Evolutionary conservation across 2,113 vertebrate species (phyloP), one percentile per base, ranked within the genome.

Genomic region (Callopanchax toddi): DNA sequence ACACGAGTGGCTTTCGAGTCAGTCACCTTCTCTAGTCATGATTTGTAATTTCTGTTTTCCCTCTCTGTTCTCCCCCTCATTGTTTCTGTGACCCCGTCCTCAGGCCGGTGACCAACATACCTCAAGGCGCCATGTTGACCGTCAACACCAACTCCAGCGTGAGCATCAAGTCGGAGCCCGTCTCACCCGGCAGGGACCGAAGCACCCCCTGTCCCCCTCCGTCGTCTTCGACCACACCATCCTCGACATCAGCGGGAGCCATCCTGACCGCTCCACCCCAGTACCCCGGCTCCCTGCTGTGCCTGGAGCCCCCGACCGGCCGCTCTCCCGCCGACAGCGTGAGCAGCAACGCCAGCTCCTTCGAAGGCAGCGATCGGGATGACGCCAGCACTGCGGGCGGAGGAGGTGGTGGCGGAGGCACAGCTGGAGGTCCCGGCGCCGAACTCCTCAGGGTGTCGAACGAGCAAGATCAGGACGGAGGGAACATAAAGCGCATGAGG

Each of bases 111-210:
- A 92, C 92, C 36, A 94, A 95, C 67, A 89, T 98, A 69, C 91
- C 95, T 82, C 96, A 96, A 25, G 92, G 93, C 49, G 87, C 95
- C 81, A 94, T 95, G 71, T 92, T 98, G 89, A 97, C 95, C 0
- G 94, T 98, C 85, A 96, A 95, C 93, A 97, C 95, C 78, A 95
- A 92, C 88, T 92, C 94, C 58, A 86, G 93, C 72, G 91, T 99
- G 89, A 95, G 92, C 93, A 98, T 99, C 92, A 99, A 99, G 87
- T 96, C 95, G 0, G 97, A 99, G 87, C 97, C 97, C 0, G 92
- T 97, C 60, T 98, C 97, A 0, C 97, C 97, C 0, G 96, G 94
- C 71, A 93, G 96, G 1, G 97, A 97, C 13, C 92, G 95, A 65
- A 95, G 90, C 90, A 94, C 96, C 17, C 96, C 95, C 5, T 94